Conservation (phyloP, 2,888 invertebrate genomes). For the Dioctria rufipes region DNA sequence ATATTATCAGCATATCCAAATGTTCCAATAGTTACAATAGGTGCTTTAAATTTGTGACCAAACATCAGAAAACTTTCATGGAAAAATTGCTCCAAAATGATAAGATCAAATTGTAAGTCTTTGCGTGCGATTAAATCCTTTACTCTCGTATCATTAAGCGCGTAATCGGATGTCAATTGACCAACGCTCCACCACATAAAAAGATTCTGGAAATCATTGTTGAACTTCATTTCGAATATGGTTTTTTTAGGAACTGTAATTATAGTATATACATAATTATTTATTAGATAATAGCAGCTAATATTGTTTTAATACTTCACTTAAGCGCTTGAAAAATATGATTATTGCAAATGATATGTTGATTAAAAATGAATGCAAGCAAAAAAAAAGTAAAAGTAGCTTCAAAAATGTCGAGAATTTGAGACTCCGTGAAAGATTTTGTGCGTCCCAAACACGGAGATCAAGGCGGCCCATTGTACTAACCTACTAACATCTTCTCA, state of each 20-base stretch:
- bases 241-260: conserved; percentile 66
- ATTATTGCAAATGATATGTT: too few species aligned
- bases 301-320: too few species aligned
- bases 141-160: conserved; percentile 66
- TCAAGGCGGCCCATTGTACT: too few species aligned
- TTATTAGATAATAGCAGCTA: too few species aligned
- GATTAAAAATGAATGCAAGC: too few species aligned
- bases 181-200: conserved; percentile 68
- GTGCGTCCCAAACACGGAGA: too few species aligned
- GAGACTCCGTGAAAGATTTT: too few species aligned
- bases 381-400: too few species aligned
- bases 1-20: conserved; percentile 71
- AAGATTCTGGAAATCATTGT: conserved; percentile 68
- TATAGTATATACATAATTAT: too few species aligned
- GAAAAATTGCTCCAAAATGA: conserved; percentile 71
- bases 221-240: conserved; percentile 67
- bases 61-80: conserved; percentile 72
- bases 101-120: conserved; percentile 70
- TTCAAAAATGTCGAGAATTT: too few species aligned
- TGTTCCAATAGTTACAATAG: conserved; percentile 69
- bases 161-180: conserved; percentile 66
- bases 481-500: too few species aligned
- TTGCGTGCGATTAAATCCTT: conserved; percentile 66
- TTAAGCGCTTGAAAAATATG: too few species aligned
- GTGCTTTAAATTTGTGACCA: conserved; percentile 70